Conservation (phyloP, 2,888 invertebrate genomes). For the Oxycera nigricornis region DNA sequence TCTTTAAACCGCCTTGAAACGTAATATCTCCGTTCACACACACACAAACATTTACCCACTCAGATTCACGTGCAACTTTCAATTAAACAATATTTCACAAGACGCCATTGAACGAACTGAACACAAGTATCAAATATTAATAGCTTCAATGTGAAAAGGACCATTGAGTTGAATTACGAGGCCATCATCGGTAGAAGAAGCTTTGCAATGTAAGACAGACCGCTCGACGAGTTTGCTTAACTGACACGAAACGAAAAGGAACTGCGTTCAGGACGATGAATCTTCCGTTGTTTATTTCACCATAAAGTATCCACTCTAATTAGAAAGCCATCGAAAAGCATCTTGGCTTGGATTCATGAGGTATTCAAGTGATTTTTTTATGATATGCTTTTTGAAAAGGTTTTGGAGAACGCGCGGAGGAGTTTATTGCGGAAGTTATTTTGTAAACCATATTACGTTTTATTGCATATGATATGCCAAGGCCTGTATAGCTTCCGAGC, state of each 20-base stretch:
- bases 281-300: background rate
- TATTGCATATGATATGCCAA: background rate
- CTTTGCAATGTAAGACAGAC: background rate
- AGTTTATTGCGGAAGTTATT: background rate
- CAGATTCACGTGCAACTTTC: background rate
- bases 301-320: conserved; percentile 22
- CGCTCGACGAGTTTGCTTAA: background rate
- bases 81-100: conserved; percentile 11
- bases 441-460: background rate
- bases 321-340: conserved; percentile 24
- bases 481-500: no score
- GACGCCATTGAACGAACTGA: background rate
- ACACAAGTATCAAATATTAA: background rate
- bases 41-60: background rate
- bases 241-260: background rate
- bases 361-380: background rate
- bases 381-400: background rate
- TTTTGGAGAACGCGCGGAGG: no score
- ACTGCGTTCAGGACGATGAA: background rate
- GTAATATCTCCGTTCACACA: no score
- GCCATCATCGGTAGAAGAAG: background rate
- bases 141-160: background rate
- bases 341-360: background rate
- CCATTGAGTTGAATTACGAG: background rate
- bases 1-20: no score